These are phyloP conservation scores for Erythrocercus mccallii DNA, from an alignment of 2,113 vertebrate species.

Conservation along the genomic window DNA sequence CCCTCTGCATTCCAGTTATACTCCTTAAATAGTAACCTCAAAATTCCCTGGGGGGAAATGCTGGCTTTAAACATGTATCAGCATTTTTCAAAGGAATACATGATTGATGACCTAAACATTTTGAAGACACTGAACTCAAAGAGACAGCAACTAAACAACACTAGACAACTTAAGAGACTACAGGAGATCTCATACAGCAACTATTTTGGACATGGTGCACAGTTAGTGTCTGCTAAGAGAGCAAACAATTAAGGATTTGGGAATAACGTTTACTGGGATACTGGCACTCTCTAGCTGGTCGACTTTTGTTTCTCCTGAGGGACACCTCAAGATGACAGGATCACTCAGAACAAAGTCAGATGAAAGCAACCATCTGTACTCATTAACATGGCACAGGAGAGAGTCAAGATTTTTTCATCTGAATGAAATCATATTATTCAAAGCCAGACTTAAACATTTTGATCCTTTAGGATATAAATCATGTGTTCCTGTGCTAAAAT, in stretches of 20 bases:
- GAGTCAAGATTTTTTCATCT: not conserved
- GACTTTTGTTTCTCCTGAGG: not conserved
- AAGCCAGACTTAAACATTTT: not conserved
- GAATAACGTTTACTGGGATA: not conserved
- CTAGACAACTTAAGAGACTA: not conserved
- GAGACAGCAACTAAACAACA: not conserved
- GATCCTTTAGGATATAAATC: not conserved
- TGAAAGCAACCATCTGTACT: not conserved
- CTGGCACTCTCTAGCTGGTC: not conserved
- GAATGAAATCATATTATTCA: not conserved
- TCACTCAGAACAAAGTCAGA: not conserved
- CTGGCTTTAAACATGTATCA: not conserved
- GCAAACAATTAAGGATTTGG: not conserved
- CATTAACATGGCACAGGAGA: not conserved
- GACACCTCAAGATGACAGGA: not conserved
- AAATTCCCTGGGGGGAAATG: not conserved
- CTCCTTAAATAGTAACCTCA: not conserved
- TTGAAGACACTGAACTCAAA: not conserved
- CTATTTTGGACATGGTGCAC: not conserved
- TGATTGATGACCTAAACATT: not conserved
- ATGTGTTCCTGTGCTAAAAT: not conserved
- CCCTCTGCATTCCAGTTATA: not conserved
- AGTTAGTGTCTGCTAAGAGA: not conserved
- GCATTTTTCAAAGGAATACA: not conserved
- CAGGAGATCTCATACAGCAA: not conserved